Percentiles rank a stretch among this genome's conserved stretches.
phyloP scores from a whole-genome alignment of 1,140 invertebrate species.

The Ips nitidus region DNA sequence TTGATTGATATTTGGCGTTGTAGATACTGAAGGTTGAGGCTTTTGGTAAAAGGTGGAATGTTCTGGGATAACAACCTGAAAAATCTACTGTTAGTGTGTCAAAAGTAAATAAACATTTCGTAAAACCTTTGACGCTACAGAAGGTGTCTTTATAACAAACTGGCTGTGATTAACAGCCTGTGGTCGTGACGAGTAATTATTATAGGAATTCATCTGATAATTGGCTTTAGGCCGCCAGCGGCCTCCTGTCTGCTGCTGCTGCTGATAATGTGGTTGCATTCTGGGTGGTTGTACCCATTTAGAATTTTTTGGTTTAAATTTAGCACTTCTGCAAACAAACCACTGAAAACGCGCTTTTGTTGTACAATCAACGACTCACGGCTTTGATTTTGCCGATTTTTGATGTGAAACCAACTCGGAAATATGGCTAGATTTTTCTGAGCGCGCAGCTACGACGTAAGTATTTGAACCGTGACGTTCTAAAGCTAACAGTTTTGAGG shows the following conservation, averaged over 20 bases:
- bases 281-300: not conserved
- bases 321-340: not conserved
- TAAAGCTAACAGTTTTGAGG: conserved; percentile 55
- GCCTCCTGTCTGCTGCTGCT: too few species aligned
- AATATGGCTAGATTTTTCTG: conserved; percentile 60
- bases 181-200: not conserved
- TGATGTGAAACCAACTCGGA: conserved; percentile 60
- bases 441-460: conserved; percentile 58
- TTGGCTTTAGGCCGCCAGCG: not conserved
- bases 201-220: not conserved
- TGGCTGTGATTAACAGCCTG: not conserved
- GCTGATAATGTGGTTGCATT: not conserved
- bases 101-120: too few species aligned
- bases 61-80: too few species aligned
- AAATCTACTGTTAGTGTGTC: too few species aligned
- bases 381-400: conserved; percentile 51
- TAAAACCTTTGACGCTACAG: not conserved
- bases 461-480: conserved; percentile 53
- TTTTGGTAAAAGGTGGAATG: too few species aligned
- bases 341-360: conserved; percentile 2
- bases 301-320: too few species aligned
- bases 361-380: conserved; percentile 17
- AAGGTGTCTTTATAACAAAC: not conserved
- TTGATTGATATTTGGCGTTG: too few species aligned
- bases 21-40: too few species aligned